Evolutionary conservation across 2,797 vertebrate genomes (phyloP), one percentile per base, ranked within the genome.

Genomic region (Lophotriccus pileatus): DNA sequence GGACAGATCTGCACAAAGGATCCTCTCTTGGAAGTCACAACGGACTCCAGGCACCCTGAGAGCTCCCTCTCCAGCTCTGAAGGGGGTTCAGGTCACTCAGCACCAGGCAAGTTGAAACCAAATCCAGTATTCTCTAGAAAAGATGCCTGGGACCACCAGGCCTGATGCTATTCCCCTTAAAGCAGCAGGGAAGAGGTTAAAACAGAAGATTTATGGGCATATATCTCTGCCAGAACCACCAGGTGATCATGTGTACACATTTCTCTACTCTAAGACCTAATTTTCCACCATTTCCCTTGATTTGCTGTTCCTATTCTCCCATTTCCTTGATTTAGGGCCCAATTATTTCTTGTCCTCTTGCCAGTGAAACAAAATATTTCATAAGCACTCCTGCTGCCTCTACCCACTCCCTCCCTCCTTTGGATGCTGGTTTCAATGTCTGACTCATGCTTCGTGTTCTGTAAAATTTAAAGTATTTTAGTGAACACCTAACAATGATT

Each of bases 341-440:
- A 98, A 98, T 98, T 98, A 98, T 97, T 98, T 98, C 97, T 98
- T 98, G 98, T 98, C 97, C 95, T 95, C 80, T 97, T 98, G 97
- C 98, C 98, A 98, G 87, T 78, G 97, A 98, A 98, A 98, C 97
- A 98, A 97, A 98, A 96, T 98, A 98, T 98, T 98, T 98, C 97
- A 97, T 97, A 97, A 97, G 94, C 88, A 81, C 90, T 97, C 97
- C 97, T 95, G 96, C 94, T 3, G 24, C 77, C 88, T 94, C 85
- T 94, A 24, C 27, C 62, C 55, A 59, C 76, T 91, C 91, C 66
- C 89, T 95, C 64, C 67, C 91, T 94, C 97, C 86, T 97, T 96
- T 93, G 91, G 95, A 97, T 96, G 95, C 95, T 83, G 77, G 92
- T 96, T 95, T 96, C 97, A 97, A 94, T 87, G 95, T 89, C 92